Evolutionary conservation across 2,888 invertebrate genomes (phyloP), one percentile per base, ranked within the genome.

Genomic region (Habroteleia sp.): DNA sequence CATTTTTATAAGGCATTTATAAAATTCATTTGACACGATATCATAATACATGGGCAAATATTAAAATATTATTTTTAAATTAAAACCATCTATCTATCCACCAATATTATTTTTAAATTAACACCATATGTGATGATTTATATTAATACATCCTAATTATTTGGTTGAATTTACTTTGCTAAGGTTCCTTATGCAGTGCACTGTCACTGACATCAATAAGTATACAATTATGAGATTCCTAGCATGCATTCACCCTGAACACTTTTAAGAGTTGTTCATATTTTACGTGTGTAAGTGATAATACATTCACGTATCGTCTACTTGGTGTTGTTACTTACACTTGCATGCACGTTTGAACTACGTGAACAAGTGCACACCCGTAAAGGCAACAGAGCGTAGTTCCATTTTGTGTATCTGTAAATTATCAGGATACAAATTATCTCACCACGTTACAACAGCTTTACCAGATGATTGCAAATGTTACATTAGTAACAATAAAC

Each of bases 181-280:
- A 54, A 44, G 52, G 50, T 56, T 41, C 16, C 11, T 10, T 41
- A 13, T 42, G 5, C 50, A 29, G 33, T 10, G 11, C 10, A 37
- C n/a, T n/a, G 52, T 69, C 39, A 62, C 27, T 52, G 60, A 35
- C 66, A 48, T 46, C 23, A 48, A 3, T 52, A 14, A 52, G 35
- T n/a, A n/a, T 42, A 23, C 33, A 63, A 69, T 69, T 54, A 73
- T 77, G 78, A 76, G 77, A 87, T 87, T 86, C 87, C 86, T 82
- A 79, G 80, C 74, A 80, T 54, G 84, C 86, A 77, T 83, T 87
- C 87, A 86, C 84, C 87, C 87, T 84, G 85, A 87, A 87, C 87
- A 81, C 76, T 83, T 80, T 77, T 71, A 62, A 78, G 27, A 56
- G 56, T 48, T 56, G 50, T 44, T 58, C 73, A 73, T 74, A 74